phyloP scores from a whole-genome alignment of 2,888 invertebrate species.

The Morpho helenor region DNA sequence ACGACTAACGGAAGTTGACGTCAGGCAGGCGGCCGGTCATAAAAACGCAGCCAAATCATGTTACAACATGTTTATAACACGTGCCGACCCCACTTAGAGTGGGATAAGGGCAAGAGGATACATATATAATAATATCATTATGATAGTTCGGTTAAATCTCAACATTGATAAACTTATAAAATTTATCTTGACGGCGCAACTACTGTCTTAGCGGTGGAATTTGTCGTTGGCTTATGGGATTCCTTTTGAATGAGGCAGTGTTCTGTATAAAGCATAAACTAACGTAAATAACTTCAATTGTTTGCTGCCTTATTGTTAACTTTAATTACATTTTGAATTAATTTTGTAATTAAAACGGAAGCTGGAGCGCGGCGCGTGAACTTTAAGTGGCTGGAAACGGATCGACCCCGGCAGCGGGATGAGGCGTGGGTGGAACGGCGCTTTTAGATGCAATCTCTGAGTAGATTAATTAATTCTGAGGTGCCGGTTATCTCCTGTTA shows the following conservation, averaged over 20 bases:
- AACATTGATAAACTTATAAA: too few relatives aligned
- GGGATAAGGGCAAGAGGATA: too few relatives aligned
- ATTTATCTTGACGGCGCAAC: too few relatives aligned
- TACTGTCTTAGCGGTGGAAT: neutral
- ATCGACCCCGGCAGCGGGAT: conserved; percentile 56
- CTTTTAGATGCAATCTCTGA: conserved; percentile 78
- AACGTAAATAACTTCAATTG: conserved; percentile 81
- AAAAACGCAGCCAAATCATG: too few relatives aligned
- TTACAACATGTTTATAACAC: too few relatives aligned
- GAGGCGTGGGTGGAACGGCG: conserved; percentile 34
- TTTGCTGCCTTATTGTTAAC: conserved; percentile 80
- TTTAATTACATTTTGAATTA: conserved; percentile 81
- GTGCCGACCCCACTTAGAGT: too few relatives aligned
- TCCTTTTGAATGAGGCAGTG: conserved; percentile 50
- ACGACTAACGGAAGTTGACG: too few relatives aligned
- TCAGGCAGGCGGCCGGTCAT: too few relatives aligned
- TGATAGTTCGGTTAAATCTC: too few relatives aligned
- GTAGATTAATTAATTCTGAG: conserved; percentile 80
- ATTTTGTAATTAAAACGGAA: conserved; percentile 81
- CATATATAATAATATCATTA: too few relatives aligned
- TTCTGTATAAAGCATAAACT: conserved; percentile 63
- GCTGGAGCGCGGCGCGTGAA: conserved; percentile 79
- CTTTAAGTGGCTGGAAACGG: conserved; percentile 79
- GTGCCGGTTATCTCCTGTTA: conserved; percentile 77
- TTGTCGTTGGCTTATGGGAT: conserved; percentile 25